Evolutionary conservation across 30 jellyfish, hydroid and myxozoan genomes (phyloP).

Genomic region (Hydra vulgaris): DNA sequence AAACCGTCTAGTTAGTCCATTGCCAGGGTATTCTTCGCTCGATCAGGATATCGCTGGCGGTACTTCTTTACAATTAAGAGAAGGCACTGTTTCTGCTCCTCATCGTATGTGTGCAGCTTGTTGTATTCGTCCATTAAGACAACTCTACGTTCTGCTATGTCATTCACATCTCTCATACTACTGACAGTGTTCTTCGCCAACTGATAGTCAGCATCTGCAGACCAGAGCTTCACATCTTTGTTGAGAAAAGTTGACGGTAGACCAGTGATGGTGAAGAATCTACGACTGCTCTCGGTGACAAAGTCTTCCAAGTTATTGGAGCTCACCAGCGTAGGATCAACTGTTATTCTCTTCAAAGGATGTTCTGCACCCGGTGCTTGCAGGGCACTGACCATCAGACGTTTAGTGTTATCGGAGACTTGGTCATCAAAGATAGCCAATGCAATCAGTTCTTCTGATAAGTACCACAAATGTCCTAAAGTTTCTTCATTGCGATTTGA

Average conservation of each 20-base stretch:
- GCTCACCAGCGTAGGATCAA: background rate
- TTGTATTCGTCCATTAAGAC: background rate
- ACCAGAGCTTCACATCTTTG: background rate
- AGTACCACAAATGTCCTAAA: conserved; percentile 3
- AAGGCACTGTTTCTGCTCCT: background rate
- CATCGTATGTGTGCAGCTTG: background rate
- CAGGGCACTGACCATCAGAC: background rate
- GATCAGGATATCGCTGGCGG: background rate
- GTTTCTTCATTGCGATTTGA: background rate
- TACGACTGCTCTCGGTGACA: background rate
- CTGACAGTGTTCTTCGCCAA: background rate
- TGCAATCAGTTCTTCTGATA: conserved; percentile 8
- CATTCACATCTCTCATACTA: background rate
- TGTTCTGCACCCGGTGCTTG: background rate
- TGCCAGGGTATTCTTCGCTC: background rate
- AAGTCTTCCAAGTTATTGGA: background rate
- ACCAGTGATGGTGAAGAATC: background rate
- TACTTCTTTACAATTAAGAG: background rate
- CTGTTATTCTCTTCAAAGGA: background rate
- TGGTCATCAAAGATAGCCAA: background rate
- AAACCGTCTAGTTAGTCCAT: background rate
- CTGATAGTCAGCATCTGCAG: background rate
- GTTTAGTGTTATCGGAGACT: conserved; percentile 8
- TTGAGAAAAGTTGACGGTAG: background rate
- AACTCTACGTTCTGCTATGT: background rate